phyloP scores from a whole-genome alignment of 2,888 invertebrate genomes.

The Yponomeuta evonymella region DNA sequence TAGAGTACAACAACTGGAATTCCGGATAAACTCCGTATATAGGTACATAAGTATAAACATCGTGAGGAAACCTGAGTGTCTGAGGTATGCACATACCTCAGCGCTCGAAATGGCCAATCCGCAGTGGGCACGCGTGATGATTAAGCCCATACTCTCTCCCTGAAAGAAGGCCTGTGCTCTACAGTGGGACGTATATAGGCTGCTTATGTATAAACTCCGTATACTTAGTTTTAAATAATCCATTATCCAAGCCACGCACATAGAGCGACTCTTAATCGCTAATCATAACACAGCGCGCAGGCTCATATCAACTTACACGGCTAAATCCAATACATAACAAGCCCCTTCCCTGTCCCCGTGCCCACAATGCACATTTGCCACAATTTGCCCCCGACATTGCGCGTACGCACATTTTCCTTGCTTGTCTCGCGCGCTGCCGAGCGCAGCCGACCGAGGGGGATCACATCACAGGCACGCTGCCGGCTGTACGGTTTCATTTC shows the following conservation, averaged over 20 bases:
- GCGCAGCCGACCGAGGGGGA: constrained; percentile 69
- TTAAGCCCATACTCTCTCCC: too few relatives aligned
- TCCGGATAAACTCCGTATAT: too few relatives aligned
- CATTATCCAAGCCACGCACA: constrained; percentile 25
- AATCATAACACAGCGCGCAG: not conserved
- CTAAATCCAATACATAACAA: constrained; percentile 5
- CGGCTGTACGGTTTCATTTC: constrained; percentile 25
- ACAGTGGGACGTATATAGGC: too few relatives aligned
- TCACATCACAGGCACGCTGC: constrained; percentile 67
- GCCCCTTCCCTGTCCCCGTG: constrained; percentile 1
- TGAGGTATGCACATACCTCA: too few relatives aligned
- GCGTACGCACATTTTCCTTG: constrained; percentile 38
- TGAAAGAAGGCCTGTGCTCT: too few relatives aligned
- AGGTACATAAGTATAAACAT: too few relatives aligned
- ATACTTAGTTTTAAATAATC: too few relatives aligned
- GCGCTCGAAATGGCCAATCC: too few relatives aligned
- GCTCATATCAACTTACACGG: not conserved
- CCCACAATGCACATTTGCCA: not conserved
- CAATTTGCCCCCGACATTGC: not conserved
- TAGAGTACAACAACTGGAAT: too few relatives aligned
- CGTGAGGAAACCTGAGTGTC: too few relatives aligned
- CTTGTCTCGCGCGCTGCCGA: constrained; percentile 37
- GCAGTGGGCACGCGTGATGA: too few relatives aligned
- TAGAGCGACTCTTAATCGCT: constrained; percentile 18
- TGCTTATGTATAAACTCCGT: too few relatives aligned